These are phyloP conservation scores for Dryomyza anilis DNA, from an alignment of 2,888 invertebrate species.

Conservation along the genomic window DNA sequence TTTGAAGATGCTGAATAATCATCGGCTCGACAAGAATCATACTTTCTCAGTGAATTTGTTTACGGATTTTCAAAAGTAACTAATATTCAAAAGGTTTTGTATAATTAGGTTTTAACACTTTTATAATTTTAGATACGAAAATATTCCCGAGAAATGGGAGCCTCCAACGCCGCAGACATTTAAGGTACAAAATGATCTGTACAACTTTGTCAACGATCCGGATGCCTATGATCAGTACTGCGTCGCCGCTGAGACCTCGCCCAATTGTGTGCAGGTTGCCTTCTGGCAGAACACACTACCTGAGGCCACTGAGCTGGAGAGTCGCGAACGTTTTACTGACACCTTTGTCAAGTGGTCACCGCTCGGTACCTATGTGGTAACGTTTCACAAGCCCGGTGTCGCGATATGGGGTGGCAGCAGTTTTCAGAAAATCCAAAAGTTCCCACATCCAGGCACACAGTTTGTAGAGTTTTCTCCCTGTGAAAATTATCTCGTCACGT, in stretches of 20 bases:
- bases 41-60: slow-evolving; percentile 93
- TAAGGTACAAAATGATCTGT: slow-evolving; percentile 89
- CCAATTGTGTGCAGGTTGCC: slow-evolving; percentile 75
- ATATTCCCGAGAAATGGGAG: slow-evolving; percentile 92
- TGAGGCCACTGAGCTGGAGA: slow-evolving; percentile 81
- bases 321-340: slow-evolving; percentile 91
- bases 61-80: slow-evolving; percentile 90
- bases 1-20: slow-evolving; percentile 84
- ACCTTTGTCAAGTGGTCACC: slow-evolving; percentile 98
- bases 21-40: slow-evolving; percentile 94
- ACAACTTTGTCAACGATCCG: slow-evolving; percentile 89
- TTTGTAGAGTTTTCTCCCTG: slow-evolving; percentile 97
- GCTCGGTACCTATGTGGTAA: slow-evolving; percentile 92
- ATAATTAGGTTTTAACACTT: slow-evolving; percentile 11
- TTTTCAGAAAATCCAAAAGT: slow-evolving; percentile 90
- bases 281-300: slow-evolving; percentile 90
- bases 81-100: neutral
- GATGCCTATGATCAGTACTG: slow-evolving; percentile 97
- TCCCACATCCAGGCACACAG: slow-evolving; percentile 87
- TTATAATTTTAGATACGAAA: slow-evolving; percentile 74
- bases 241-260: slow-evolving; percentile 83
- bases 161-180: slow-evolving; percentile 88
- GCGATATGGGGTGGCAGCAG: slow-evolving; percentile 97
- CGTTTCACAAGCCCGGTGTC: slow-evolving; percentile 94
- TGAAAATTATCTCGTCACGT: slow-evolving; percentile 95